Conservation (phyloP, 2,797 vertebrate species). For the Fringilla coelebs region DNA sequence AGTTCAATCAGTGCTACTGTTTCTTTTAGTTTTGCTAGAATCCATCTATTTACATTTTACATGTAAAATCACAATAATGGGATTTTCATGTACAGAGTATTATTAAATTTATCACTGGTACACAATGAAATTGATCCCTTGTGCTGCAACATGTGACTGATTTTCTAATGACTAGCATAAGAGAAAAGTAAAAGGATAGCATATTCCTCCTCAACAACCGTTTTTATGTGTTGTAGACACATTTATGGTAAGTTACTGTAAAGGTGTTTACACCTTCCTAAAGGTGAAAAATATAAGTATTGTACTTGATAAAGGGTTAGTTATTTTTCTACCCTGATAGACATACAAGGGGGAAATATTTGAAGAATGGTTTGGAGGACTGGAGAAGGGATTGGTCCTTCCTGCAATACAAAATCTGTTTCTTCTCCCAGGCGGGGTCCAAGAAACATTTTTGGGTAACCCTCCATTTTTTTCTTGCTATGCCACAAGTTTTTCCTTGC, state of each 20-base stretch:
- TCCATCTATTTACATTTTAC: background rate
- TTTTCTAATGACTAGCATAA: background rate
- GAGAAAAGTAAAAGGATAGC: background rate
- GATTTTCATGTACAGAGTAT: background rate
- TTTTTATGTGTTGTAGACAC: background rate
- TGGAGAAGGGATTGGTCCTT: background rate
- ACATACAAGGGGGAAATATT: background rate
- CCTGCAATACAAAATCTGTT: background rate
- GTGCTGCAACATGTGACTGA: background rate
- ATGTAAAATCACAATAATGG: background rate
- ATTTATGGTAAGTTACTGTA: background rate
- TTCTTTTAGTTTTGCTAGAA: conserved; percentile 10
- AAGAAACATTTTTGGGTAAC: background rate
- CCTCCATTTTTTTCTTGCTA: background rate
- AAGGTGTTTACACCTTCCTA: background rate
- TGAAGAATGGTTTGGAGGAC: background rate
- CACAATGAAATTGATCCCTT: conserved; percentile 3
- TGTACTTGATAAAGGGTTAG: background rate
- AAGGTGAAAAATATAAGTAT: background rate
- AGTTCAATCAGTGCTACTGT: background rate
- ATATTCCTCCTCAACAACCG: background rate
- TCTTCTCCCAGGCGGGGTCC: background rate
- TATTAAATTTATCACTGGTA: conserved; percentile 2
- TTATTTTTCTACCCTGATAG: background rate
- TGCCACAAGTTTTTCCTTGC: background rate